These are phyloP conservation scores for Colostygia pectinataria DNA, from an alignment of 2,888 invertebrate species.

Conservation along the genomic window DNA sequence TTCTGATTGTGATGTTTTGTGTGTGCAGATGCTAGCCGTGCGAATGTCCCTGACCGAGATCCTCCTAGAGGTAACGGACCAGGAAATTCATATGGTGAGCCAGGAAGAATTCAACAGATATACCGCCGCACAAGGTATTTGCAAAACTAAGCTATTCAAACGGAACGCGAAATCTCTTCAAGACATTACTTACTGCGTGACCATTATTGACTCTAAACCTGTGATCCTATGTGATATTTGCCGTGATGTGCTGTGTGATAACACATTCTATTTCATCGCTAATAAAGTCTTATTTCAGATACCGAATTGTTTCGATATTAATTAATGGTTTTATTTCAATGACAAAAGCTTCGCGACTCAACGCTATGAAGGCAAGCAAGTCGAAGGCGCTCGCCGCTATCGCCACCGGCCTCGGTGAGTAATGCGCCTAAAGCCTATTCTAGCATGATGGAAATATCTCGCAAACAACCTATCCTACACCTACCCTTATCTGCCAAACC, in stretches of 20 bases:
- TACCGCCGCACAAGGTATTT: constrained; percentile 92
- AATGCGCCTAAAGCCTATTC: constrained; percentile 32
- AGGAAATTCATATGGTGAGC: constrained; percentile 92
- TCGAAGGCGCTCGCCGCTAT: constrained; percentile 95
- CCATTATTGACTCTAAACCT: constrained; percentile 60
- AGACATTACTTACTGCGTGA: constrained; percentile 62
- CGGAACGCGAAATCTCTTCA: constrained; percentile 26
- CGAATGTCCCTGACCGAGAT: constrained; percentile 95
- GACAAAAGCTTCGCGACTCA: constrained; percentile 87
- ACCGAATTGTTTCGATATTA: constrained; percentile 74
- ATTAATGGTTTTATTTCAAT: constrained; percentile 85
- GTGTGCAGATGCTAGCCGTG: constrained; percentile 91
- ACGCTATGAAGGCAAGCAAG: constrained; percentile 88
- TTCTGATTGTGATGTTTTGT: not conserved
- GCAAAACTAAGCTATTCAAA: constrained; percentile 29
- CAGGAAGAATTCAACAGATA: constrained; percentile 92
- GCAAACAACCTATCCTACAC: constrained; percentile 27
- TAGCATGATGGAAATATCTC: constrained; percentile 32
- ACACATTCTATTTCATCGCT: constrained; percentile 58
- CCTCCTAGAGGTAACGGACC: constrained; percentile 95
- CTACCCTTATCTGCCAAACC: not conserved
- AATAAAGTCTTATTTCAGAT: constrained; percentile 82
- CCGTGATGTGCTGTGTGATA: constrained; percentile 45
- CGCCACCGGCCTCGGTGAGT: constrained; percentile 96
- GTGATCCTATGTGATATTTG: constrained; percentile 55